These are phyloP conservation scores for Ailuropoda melanoleuca DNA, from an alignment of 2,113 vertebrate species.

Conservation along the genomic window DNA sequence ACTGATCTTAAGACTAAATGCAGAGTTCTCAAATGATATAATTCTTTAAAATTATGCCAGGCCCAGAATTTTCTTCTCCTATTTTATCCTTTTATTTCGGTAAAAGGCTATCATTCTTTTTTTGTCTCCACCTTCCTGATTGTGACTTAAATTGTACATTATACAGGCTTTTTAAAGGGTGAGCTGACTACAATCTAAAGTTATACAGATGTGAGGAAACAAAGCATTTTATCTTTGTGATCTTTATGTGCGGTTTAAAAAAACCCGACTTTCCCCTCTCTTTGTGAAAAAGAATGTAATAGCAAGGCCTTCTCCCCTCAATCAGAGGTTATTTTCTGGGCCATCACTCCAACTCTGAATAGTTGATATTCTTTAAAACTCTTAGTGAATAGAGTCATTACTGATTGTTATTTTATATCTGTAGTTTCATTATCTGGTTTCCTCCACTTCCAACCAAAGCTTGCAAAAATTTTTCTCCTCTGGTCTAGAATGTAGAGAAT, in stretches of 20 bases:
- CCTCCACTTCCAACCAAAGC: conserved; percentile 37
- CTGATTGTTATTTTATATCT: conserved; percentile 66
- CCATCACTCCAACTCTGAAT: conserved; percentile 43
- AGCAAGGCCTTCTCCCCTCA: conserved; percentile 33
- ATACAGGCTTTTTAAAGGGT: not conserved
- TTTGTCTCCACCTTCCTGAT: not conserved
- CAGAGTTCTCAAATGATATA: conserved; percentile 1
- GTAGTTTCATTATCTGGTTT: conserved; percentile 33
- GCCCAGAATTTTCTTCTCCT: not conserved
- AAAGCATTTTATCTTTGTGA: not conserved
- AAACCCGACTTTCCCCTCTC: not conserved
- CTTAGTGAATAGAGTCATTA: conserved; percentile 58
- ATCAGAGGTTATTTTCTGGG: conserved; percentile 72
- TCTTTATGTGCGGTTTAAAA: not conserved
- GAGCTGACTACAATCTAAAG: not conserved
- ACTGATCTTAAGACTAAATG: not conserved
- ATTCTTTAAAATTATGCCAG: not conserved
- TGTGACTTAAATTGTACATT: conserved; percentile 19
- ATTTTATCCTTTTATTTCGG: conserved; percentile 10
- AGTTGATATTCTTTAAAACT: conserved; percentile 71
- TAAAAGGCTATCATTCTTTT: not conserved
- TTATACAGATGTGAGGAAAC: not conserved
- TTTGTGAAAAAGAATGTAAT: conserved; percentile 56
- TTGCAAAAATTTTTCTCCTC: conserved; percentile 42
- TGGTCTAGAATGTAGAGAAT: conserved; percentile 29